Percentiles rank a stretch among this genome's conserved stretches.
Conservation (phyloP, 2,113 vertebrate genomes). For the Cervus canadensis region DNA sequence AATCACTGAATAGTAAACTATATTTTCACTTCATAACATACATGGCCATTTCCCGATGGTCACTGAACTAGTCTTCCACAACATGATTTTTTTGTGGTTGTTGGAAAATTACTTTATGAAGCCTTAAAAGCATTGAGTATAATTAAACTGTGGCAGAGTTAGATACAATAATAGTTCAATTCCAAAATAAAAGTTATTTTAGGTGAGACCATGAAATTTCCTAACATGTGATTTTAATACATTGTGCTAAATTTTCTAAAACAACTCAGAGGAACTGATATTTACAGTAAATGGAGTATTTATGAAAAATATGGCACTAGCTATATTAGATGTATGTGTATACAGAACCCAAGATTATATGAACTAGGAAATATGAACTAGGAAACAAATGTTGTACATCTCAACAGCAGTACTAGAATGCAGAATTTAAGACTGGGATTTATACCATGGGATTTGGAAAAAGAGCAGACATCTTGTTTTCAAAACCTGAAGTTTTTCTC, state of each 20-base stretch:
- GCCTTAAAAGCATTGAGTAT: conserved; percentile 88
- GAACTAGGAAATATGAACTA: conserved; percentile 48
- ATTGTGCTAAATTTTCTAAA: neutral
- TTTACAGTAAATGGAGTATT: conserved; percentile 77
- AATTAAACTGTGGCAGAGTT: conserved; percentile 80
- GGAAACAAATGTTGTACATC: conserved; percentile 42
- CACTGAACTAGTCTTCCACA: neutral
- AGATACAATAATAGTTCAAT: neutral
- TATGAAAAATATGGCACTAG: conserved; percentile 69
- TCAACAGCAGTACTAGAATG: conserved; percentile 71
- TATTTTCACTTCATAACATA: neutral
- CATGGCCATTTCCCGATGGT: neutral
- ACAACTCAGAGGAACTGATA: conserved; percentile 69
- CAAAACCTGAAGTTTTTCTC: conserved; percentile 54
- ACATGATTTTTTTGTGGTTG: conserved; percentile 5
- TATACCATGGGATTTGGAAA: conserved; percentile 33
- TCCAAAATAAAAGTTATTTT: neutral
- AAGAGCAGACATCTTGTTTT: conserved; percentile 39
- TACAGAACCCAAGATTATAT: conserved; percentile 61
- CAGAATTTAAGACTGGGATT: conserved; percentile 46
- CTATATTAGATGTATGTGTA: conserved; percentile 57
- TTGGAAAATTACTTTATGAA: conserved; percentile 89
- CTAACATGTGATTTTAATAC: neutral
- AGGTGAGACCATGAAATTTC: neutral
- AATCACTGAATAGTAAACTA: neutral